A percentile compares a stretch with the other conserved stretches of the same genome.
These are phyloP conservation scores for Oncopeltus fasciatus DNA, from an alignment of 1,140 invertebrate genomes.

Conservation along the genomic window DNA sequence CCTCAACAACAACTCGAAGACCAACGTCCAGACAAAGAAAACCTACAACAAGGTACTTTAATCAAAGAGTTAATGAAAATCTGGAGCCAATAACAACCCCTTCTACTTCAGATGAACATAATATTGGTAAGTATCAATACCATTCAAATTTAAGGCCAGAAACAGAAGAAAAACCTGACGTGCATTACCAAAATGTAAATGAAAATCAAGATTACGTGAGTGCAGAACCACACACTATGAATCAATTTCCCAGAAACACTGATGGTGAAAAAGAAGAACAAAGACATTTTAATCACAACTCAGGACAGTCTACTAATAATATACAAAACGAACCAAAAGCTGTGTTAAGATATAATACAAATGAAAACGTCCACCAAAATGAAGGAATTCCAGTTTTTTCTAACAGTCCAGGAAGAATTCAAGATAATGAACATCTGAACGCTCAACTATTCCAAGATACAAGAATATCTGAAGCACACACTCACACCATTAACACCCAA, in stretches of 20 bases:
- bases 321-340: too few relatives aligned
- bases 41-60: neutral
- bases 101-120: neutral
- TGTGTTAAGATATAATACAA: neutral
- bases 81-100: too few relatives aligned
- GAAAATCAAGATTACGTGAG: neutral
- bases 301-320: too few relatives aligned
- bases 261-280: neutral
- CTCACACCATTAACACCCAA: neutral
- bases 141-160: neutral
- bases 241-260: too few relatives aligned
- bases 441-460: neutral
- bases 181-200: neutral
- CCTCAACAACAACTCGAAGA: slow-evolving; percentile 1
- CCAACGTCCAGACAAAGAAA: slow-evolving; percentile 2
- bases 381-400: neutral
- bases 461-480: neutral
- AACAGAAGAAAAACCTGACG: neutral
- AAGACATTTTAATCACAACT: neutral
- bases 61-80: neutral
- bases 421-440: neutral
- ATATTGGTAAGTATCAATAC: neutral
- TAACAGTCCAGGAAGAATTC: neutral
- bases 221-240: too few relatives aligned
- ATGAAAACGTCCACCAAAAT: neutral